Base-by-base conservation (phyloP, 2,888 invertebrate species). In the Papilio demoleus region DNA sequence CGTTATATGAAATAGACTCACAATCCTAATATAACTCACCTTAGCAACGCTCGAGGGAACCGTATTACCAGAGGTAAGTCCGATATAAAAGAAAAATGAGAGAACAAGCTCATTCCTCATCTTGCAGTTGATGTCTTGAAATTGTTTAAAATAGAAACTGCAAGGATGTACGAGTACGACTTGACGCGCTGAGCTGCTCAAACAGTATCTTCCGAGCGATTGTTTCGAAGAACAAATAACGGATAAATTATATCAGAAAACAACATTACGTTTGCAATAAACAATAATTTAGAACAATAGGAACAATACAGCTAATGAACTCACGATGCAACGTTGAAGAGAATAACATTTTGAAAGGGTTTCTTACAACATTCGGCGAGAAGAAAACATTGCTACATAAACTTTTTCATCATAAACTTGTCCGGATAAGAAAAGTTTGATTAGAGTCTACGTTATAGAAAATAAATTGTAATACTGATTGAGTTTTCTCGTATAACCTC, bases 41-140 rank as follows among this genome's bases (percentile, higher is more conserved):
- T 85, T 75, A 64, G 75, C 60, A 73, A 72, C 69, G 74, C 79
- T 77, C 71, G 77, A 67, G 75, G 84, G 79, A 77, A 82, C 75
- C 75, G 81, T 79, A 81, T 81, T 79, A 84, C 82, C 87, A 71
- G 74, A 79, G 79, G 74, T 75, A 72, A 81, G 73, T 77, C 79
- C 79, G 76, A 86, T 79, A 83, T 77, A 80, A 75, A 84, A 77
- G 72, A 76, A 73, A 81, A 87, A 78, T 81, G 83, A 79, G 80
- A 81, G 76, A 81, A 79, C 75, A 77, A 79, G 76, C 72, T 71
- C 76, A 78, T 79, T 83, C 80, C 78, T 84, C 88, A 88, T 88
- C 82, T 81, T 81, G 73, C 75, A 77, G 71, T 62, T 45, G 34
- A 56, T 63, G 42, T 60, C 36, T 56, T 68, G 38, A 53, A 58